Evolutionary conservation across 2,888 invertebrate genomes (phyloP).

Genomic region (Rhingia campestris): DNA sequence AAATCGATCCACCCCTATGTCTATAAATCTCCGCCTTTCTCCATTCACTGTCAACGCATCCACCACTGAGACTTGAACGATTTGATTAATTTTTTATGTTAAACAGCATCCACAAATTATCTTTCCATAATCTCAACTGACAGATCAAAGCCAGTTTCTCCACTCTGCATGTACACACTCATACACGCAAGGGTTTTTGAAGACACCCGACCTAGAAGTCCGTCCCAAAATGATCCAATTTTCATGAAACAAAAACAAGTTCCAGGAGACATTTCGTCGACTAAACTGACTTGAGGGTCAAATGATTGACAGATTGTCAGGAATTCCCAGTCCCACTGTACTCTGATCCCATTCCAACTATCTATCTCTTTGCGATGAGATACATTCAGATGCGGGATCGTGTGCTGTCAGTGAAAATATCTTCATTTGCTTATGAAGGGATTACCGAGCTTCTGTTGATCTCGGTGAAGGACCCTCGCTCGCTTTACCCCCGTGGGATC

Average conservation of each 20-base stretch:
- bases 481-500: conserved; percentile 17
- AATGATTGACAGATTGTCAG: conserved; percentile 68
- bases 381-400: conserved; percentile 66
- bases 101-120: conserved; percentile 61
- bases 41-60: conserved; percentile 52
- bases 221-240: conserved; percentile 24
- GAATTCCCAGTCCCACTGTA: conserved; percentile 36
- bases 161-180: not conserved
- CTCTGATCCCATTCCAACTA: not conserved
- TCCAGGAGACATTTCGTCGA: conserved; percentile 49
- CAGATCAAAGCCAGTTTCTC: conserved; percentile 51
- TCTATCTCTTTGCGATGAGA: conserved; percentile 41
- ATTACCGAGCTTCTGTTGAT: conserved; percentile 15
- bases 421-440: conserved; percentile 52
- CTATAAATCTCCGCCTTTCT: conserved; percentile 59
- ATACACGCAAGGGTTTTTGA: not conserved
- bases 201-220: not conserved
- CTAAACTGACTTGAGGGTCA: conserved; percentile 57
- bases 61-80: conserved; percentile 26
- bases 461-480: conserved; percentile 44
- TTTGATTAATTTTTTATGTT: conserved; percentile 68
- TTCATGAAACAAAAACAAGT: not conserved
- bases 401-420: conserved; percentile 64
- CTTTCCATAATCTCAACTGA: conserved; percentile 58
- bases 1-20: conserved; percentile 31